Conservation (phyloP, 2,888 invertebrate species). For the Elgonia sp. region DNA sequence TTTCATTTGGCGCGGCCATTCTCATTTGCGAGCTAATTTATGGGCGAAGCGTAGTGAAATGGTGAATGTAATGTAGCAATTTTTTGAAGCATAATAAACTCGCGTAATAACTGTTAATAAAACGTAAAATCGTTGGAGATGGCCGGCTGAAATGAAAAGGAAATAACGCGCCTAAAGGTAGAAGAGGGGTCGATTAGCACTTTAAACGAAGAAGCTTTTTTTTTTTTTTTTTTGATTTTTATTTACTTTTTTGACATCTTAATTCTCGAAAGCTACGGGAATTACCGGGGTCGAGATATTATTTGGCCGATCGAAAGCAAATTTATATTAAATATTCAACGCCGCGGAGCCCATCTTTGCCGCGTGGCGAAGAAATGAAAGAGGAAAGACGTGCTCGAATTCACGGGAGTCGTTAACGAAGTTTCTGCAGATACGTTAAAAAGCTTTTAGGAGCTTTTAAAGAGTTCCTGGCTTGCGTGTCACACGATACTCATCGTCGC, state of each 20-base stretch:
- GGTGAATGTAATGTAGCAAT: conserved; percentile 46
- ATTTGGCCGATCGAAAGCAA: conserved; percentile 74
- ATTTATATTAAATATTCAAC: conserved; percentile 74
- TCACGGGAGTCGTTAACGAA: conserved; percentile 82
- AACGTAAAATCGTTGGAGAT: conserved; percentile 67
- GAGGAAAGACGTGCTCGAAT: conserved; percentile 66
- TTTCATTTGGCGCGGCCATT: conserved; percentile 58
- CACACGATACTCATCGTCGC: conserved; percentile 78
- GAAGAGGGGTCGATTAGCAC: conserved; percentile 67
- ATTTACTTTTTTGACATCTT: conserved; percentile 74
- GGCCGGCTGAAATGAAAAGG: conserved; percentile 72
- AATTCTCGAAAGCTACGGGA: conserved; percentile 67
- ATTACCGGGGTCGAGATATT: conserved; percentile 69
- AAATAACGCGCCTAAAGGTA: conserved; percentile 64
- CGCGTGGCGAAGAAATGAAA: conserved; percentile 55
- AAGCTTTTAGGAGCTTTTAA: conserved; percentile 84
- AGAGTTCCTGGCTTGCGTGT: conserved; percentile 78
- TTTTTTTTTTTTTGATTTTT: no score
- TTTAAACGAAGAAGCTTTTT: conserved; percentile 49
- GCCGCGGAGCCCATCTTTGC: conserved; percentile 50
- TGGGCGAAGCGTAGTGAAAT: conserved; percentile 45
- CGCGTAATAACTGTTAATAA: conserved; percentile 74
- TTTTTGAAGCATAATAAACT: conserved; percentile 72
- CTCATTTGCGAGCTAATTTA: conserved; percentile 68
- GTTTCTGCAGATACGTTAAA: conserved; percentile 84